Percentiles rank a stretch among this genome's conserved stretches.
These are phyloP conservation scores for Diplodus sargus DNA, from an alignment of 2,797 vertebrate species.

Conservation along the genomic window DNA sequence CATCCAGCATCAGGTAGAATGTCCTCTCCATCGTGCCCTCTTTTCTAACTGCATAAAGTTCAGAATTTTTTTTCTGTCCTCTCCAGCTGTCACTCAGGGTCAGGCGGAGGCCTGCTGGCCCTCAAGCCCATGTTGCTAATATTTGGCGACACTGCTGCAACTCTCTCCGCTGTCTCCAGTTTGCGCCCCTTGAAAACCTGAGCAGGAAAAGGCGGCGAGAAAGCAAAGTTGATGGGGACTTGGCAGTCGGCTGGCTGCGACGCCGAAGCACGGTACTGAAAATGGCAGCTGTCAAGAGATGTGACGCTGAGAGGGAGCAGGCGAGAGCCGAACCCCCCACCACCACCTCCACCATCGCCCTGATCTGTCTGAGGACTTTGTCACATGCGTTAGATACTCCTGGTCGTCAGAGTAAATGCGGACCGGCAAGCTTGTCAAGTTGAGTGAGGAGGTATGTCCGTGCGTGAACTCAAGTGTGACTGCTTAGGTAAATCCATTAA, in stretches of 20 bases:
- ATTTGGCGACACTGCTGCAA: conserved; percentile 50
- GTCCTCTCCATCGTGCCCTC: conserved; percentile 29
- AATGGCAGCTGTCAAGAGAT: conserved; percentile 87
- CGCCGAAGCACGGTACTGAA: conserved; percentile 66
- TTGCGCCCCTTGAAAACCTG: conserved; percentile 56
- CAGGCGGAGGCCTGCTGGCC: conserved; percentile 28
- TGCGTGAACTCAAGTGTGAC: conserved; percentile 77
- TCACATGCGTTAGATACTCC: conserved; percentile 81
- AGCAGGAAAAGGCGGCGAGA: conserved; percentile 67
- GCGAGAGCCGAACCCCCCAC: conserved; percentile 44
- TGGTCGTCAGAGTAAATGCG: conserved; percentile 76
- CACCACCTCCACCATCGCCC: conserved; percentile 14
- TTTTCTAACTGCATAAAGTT: conserved; percentile 25
- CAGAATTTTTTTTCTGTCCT: conserved; percentile 36
- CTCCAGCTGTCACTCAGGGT: conserved; percentile 30
- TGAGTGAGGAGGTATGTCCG: conserved; percentile 81
- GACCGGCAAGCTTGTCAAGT: conserved; percentile 83
- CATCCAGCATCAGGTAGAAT: conserved; percentile 9
- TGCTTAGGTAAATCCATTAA: conserved; percentile 82
- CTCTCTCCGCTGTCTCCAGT: conserved; percentile 43
- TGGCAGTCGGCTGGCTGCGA: conserved; percentile 62
- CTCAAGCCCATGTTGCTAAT: conserved; percentile 61
- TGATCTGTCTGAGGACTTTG: conserved; percentile 78
- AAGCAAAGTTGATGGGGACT: conserved; percentile 70
- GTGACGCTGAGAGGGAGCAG: conserved; percentile 72